Conservation (phyloP, 2,113 vertebrate genomes). For the Felis catus region F.catus_Fca126_mat1.0 CM031418.1:24406501-24407000, state of each 20-base stretch:
- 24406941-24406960: not conserved
- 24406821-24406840: not conserved
- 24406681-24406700: too few species aligned
- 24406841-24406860: not conserved
- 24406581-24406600: too few species aligned
- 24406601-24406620: too few species aligned
- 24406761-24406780: too few species aligned
- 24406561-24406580: too few species aligned
- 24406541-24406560: not conserved
- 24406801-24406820: not conserved
- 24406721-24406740: too few species aligned
- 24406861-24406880: not conserved
- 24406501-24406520: not conserved
- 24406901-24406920: not conserved
- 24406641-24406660: too few species aligned
- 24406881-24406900: not conserved
- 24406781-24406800: not conserved
- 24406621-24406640: too few species aligned
- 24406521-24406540: not conserved
- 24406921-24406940: not conserved
- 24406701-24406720: too few species aligned
- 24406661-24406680: too few species aligned
- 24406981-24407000: not conserved
- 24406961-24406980: not conserved
- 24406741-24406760: too few species aligned